Base-by-base conservation (phyloP, 2,797 vertebrate species). In the Austrolebias charrua region DNA sequence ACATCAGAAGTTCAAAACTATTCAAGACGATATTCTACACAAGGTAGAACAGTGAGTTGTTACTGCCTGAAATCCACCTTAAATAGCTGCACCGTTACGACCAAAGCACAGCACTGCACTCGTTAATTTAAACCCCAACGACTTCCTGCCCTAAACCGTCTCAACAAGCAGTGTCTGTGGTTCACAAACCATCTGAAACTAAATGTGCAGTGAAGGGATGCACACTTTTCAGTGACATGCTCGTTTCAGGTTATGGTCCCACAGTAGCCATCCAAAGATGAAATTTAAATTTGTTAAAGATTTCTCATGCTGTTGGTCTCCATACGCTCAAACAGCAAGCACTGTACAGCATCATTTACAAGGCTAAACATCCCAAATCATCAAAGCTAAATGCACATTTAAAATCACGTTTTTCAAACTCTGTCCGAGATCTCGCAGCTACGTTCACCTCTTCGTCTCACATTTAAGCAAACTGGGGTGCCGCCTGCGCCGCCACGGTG, bases 291-390 rank as follows among this genome's bases (percentile, higher is more conserved):
- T 76, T 63, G 56, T 73, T 76, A 81, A 63, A 82, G 68, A 80
- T 77, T 71, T 73, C 82, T 84, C 84, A 89, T 90, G 83, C 88
- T 81, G 86, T 86, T 66, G 83, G 86, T 90, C 83, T 83, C 79
- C 66, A 79, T 81, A 89, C 88, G 83, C 85, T 89, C 82, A 82
- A 79, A 89, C 86, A 89, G 85, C 89, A 88, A 90, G 88, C 87
- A 88, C 82, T 89, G 82, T 89, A 91, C 88, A 89, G 86, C 83
- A 76, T 88, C 75, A 84, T 88, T 90, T 89, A 90, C 87, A 91
- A 83, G 82, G 84, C 82, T 88, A 85, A 89, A 89, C 84, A 80
- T 88, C 75, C 79, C 75, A 75, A 24, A 48, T 76, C 75, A 56
- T 83, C 72, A 83, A 73, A 80, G 75, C 76, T 80, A 90, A 89